Conservation (phyloP, 2,888 invertebrate species). For the Bedellia somnulentella region DNA sequence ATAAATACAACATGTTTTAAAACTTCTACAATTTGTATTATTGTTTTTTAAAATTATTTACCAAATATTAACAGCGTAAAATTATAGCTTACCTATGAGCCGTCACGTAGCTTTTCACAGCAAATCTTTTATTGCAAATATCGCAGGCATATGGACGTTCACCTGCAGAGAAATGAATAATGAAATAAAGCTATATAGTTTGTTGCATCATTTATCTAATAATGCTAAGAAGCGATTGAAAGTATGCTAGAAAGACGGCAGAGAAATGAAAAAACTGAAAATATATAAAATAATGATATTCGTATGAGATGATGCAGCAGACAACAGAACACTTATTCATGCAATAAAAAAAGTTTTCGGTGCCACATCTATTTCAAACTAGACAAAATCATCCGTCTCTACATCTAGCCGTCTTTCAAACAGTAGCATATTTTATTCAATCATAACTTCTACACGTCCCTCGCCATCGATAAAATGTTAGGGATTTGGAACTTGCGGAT, state of each 20-base stretch:
- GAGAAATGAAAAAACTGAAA: constrained; percentile 38
- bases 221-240: constrained; percentile 12
- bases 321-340: constrained; percentile 23
- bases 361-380: too few species aligned
- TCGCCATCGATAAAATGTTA: too few species aligned
- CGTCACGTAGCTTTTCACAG: constrained; percentile 79
- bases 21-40: too few species aligned
- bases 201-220: constrained; percentile 3
- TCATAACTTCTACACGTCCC: too few species aligned
- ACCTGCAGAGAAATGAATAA: constrained; percentile 48
- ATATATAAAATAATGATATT: constrained; percentile 28
- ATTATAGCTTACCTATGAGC: constrained; percentile 72
- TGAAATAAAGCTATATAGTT: too few species aligned
- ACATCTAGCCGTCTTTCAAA: constrained; percentile 55
- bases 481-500: too few species aligned
- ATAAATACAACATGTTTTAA: too few species aligned
- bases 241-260: constrained; percentile 57
- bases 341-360: constrained; percentile 37
- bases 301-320: constrained; percentile 39
- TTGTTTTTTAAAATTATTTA: too few species aligned
- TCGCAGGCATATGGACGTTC: constrained; percentile 78
- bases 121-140: constrained; percentile 78
- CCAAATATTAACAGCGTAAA: too few species aligned
- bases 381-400: constrained; percentile 36
- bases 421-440: too few species aligned